Percentiles rank a stretch among this genome's conserved stretches.
Conservation (phyloP, 2,888 invertebrate species). For the Leucozona laternaria region DNA sequence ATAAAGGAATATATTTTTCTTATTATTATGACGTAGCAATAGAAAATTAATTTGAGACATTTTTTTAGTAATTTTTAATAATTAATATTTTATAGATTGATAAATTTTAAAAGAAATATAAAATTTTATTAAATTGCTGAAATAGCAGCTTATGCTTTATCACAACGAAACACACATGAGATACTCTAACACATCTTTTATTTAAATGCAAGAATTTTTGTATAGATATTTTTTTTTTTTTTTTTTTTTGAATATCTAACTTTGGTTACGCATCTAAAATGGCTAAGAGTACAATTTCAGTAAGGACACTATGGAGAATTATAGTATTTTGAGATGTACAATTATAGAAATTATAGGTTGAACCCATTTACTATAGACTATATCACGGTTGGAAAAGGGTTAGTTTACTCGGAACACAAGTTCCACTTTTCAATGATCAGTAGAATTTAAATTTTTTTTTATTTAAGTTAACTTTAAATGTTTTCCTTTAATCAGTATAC, state of each 20-base stretch:
- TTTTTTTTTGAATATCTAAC: neutral
- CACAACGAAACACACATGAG: constrained; percentile 15
- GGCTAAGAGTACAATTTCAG: neutral
- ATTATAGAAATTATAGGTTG: too few species aligned
- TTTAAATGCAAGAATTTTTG: neutral
- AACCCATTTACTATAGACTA: too few species aligned
- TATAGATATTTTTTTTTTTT: neutral
- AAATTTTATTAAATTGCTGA: constrained; percentile 21
- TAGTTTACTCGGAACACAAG: too few species aligned
- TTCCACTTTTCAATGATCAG: too few species aligned
- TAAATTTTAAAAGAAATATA: constrained; percentile 13
- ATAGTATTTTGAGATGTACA: neutral
- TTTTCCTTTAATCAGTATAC: too few species aligned
- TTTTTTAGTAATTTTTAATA: neutral
- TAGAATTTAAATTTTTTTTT: too few species aligned
- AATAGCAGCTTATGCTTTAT: constrained; percentile 22
- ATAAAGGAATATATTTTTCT: constrained; percentile 67
- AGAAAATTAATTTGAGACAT: constrained; percentile 27
- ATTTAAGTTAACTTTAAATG: too few species aligned
- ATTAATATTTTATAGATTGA: constrained; percentile 10
- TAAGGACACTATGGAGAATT: constrained; percentile 17
- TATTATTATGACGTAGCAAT: constrained; percentile 73
- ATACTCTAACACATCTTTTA: neutral
- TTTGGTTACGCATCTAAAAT: neutral
- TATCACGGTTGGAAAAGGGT: too few species aligned